Evolutionary conservation across 1,140 invertebrate species (phyloP).

Genomic region (Plodia interpunctella): DNA sequence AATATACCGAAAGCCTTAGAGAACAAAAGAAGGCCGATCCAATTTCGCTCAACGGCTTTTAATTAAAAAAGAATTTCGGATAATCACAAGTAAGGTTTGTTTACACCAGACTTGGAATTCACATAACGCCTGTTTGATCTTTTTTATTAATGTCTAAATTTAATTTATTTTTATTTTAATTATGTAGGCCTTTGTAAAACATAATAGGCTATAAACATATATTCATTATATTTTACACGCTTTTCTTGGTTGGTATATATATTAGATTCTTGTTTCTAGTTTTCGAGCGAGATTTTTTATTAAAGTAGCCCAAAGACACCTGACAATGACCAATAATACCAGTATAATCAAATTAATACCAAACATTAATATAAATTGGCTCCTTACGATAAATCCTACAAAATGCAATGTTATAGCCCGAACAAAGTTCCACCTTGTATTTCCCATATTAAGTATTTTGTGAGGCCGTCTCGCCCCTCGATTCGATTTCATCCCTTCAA

Average conservation of each 20-base stretch:
- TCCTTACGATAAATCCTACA: slow-evolving; percentile 32
- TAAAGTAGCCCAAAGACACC: no score
- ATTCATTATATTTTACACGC: no score
- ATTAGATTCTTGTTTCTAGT: no score
- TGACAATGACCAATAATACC: not conserved
- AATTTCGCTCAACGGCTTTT: slow-evolving; percentile 41
- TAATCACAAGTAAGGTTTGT: slow-evolving; percentile 21
- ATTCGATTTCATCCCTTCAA: slow-evolving; percentile 67
- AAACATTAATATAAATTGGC: slow-evolving; percentile 34
- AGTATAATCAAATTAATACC: slow-evolving; percentile 2
- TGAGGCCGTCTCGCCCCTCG: slow-evolving; percentile 58
- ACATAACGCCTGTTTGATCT: not conserved
- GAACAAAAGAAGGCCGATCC: slow-evolving; percentile 35
- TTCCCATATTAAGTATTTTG: slow-evolving; percentile 68
- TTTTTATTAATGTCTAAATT: not conserved
- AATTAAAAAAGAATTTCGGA: slow-evolving; percentile 36
- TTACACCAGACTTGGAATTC: slow-evolving; percentile 12
- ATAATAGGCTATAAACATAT: no score
- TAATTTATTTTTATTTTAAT: no score
- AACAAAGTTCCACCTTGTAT: slow-evolving; percentile 57
- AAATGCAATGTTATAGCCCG: slow-evolving; percentile 34
- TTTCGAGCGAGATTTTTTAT: no score
- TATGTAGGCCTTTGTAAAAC: no score
- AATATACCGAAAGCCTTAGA: slow-evolving; percentile 32
- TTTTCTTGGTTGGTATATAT: no score